Percentiles rank a stretch among this genome's conserved stretches.
These are phyloP conservation scores for Pogonocichla stellata DNA, from an alignment of 2,113 vertebrate genomes.

Conservation along the genomic window DNA sequence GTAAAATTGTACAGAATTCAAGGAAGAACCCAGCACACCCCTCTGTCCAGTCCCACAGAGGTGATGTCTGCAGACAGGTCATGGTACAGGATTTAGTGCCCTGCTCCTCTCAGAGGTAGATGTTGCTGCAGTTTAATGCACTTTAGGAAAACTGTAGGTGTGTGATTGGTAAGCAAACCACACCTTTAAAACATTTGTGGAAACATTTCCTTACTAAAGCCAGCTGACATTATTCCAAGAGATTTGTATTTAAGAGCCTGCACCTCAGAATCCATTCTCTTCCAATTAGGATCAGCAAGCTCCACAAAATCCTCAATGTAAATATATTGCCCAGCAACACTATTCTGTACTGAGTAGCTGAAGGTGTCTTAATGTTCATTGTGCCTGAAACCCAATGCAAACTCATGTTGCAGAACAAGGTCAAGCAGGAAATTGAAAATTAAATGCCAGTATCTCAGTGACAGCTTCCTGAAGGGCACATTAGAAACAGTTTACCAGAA, in stretches of 20 bases:
- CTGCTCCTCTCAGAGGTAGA: not conserved
- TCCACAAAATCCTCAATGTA: not conserved
- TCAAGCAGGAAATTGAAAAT: slow-evolving; percentile 35
- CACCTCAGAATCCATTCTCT: not conserved
- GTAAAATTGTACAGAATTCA: not conserved
- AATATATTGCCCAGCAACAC: not conserved
- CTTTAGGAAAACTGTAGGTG: not conserved
- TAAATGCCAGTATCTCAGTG: not conserved
- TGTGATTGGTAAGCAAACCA: not conserved
- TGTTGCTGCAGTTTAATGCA: not conserved
- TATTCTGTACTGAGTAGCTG: not conserved
- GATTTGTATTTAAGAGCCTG: not conserved
- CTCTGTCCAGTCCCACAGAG: not conserved
- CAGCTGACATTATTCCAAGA: not conserved
- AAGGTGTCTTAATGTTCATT: not conserved
- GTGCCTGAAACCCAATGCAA: not conserved
- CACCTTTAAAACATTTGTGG: not conserved
- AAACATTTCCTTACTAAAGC: not conserved
- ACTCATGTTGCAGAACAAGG: slow-evolving; percentile 1
- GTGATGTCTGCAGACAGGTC: not conserved
- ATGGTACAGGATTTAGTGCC: not conserved
- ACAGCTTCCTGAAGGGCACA: slow-evolving; percentile 26
- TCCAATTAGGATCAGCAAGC: not conserved
- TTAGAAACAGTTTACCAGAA: not conserved
- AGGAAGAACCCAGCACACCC: not conserved